phyloP scores from a whole-genome alignment of 2,113 vertebrate species.

The Cyprinodon tularosa region DNA sequence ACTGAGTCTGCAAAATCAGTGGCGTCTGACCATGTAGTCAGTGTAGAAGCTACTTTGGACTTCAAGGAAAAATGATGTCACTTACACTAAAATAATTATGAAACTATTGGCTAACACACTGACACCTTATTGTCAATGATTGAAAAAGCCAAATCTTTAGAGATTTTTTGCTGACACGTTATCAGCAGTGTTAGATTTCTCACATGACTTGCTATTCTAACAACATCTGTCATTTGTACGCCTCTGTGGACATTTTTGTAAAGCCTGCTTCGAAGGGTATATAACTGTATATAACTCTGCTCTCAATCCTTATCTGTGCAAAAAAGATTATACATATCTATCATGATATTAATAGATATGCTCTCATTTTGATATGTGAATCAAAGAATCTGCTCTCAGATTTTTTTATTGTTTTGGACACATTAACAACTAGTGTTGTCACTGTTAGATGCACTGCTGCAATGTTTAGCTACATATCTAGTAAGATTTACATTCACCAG shows the following conservation, averaged over 20 bases:
- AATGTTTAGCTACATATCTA: not conserved
- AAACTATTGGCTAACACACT: not conserved
- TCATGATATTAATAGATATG: not conserved
- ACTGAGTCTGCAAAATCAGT: constrained; percentile 35
- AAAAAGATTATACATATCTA: constrained; percentile 6
- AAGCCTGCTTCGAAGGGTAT: not conserved
- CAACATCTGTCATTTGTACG: constrained; percentile 8
- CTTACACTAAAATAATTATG: not conserved
- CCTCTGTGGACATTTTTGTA: constrained; percentile 12
- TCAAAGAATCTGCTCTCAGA: not conserved
- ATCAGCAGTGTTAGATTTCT: constrained; percentile 29
- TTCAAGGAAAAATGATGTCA: not conserved
- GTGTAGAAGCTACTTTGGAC: constrained; percentile 6
- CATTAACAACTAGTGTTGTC: not conserved
- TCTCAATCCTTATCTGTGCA: constrained; percentile 37
- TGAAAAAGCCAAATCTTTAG: not conserved
- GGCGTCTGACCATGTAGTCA: constrained; percentile 52
- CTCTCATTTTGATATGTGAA: not conserved
- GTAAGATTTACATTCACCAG: not conserved
- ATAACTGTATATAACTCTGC: constrained; percentile 3
- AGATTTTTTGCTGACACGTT: not conserved
- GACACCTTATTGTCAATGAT: not conserved
- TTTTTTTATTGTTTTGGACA: not conserved
- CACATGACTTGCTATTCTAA: constrained; percentile 26
- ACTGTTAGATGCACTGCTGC: not conserved